Conservation (phyloP, 2,797 vertebrate genomes). For the Artibeus jamaicensis region DNA sequence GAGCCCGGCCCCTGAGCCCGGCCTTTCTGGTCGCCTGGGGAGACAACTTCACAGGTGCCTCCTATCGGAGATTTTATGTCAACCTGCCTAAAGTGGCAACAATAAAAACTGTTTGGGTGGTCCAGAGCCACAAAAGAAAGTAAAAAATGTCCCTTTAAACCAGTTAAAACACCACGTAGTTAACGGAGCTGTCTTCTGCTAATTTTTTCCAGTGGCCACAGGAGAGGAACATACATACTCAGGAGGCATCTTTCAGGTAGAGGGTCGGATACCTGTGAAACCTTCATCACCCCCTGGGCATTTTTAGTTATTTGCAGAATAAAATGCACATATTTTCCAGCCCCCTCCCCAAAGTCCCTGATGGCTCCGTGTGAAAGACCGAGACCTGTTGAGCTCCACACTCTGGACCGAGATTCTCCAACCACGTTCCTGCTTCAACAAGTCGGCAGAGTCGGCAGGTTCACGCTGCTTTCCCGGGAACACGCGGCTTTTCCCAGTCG, state of each 20-base stretch:
- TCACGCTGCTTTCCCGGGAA: background rate
- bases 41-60: background rate
- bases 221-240: background rate
- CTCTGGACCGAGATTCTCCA: background rate
- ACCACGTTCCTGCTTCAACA: background rate
- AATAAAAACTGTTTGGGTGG: background rate
- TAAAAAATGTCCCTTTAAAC: background rate
- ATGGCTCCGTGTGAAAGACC: background rate
- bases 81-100: background rate
- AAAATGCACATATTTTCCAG: background rate
- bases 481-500: background rate
- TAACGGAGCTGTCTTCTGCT: background rate
- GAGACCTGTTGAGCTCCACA: background rate
- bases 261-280: background rate
- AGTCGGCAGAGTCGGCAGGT: background rate
- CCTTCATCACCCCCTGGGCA: background rate
- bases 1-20: accelerated
- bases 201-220: background rate
- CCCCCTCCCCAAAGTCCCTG: background rate
- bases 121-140: background rate
- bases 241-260: background rate
- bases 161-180: background rate
- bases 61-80: too few relatives aligned
- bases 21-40: background rate
- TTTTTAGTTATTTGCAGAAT: background rate